phyloP scores from a whole-genome alignment of 2,113 vertebrate species.

The Lycaon pictus region DNA sequence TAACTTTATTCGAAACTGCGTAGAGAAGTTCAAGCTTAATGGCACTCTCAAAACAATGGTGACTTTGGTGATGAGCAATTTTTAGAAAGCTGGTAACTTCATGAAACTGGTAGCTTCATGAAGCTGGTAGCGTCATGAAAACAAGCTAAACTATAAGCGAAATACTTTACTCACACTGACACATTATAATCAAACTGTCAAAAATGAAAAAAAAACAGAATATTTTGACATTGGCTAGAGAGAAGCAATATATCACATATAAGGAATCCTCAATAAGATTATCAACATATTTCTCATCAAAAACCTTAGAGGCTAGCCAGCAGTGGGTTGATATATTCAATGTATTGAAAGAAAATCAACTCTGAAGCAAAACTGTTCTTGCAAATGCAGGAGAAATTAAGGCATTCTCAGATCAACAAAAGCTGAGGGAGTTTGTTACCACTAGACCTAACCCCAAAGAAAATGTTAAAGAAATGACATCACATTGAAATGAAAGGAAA shows the following conservation, averaged over 20 bases:
- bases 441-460: neutral
- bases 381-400: neutral
- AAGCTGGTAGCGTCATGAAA: neutral
- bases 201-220: neutral
- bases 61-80: neutral
- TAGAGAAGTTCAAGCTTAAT: neutral
- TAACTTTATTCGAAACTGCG: neutral
- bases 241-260: neutral
- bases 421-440: neutral
- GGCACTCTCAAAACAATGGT: neutral
- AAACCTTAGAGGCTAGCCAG: neutral
- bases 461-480: neutral
- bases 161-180: neutral
- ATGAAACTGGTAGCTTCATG: too few relatives aligned
- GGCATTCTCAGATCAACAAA: neutral
- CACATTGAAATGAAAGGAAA: neutral
- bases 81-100: neutral
- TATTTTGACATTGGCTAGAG: neutral
- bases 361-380: neutral
- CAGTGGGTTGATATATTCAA: neutral
- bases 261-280: neutral
- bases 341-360: neutral
- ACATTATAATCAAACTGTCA: neutral
- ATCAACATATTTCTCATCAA: neutral
- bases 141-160: neutral